phyloP scores from a whole-genome alignment of 2,113 vertebrate species.

The Bubo bubo region DNA sequence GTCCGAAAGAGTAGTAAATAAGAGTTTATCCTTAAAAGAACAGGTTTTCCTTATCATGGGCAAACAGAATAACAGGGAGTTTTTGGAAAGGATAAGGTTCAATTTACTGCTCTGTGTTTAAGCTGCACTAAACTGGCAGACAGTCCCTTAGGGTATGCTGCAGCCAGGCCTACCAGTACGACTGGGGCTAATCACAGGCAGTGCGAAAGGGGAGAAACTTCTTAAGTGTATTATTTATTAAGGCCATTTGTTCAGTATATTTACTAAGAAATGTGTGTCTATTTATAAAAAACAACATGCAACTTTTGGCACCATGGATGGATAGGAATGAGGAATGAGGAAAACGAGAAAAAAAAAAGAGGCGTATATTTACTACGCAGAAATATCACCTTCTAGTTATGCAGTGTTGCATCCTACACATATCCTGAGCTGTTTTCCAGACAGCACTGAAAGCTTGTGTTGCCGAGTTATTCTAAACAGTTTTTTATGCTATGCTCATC shows the following conservation, averaged over 20 bases:
- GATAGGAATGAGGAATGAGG: neutral
- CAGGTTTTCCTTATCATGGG: neutral
- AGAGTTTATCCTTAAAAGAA: neutral
- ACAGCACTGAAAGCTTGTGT: neutral
- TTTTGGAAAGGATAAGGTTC: slow-evolving; percentile 33
- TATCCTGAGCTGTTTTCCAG: neutral
- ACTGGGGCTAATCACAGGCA: neutral
- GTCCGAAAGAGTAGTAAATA: neutral
- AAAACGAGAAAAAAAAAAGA: neutral
- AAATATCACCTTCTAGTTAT: neutral
- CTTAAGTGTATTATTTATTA: neutral
- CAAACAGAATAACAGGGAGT: slow-evolving; percentile 20
- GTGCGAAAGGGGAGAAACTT: neutral
- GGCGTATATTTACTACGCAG: neutral
- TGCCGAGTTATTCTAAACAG: neutral
- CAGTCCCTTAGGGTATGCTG: neutral
- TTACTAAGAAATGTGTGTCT: neutral
- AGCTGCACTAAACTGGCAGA: neutral
- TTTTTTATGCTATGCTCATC: neutral
- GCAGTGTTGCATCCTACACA: neutral
- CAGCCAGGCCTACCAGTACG: neutral
- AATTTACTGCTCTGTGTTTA: neutral
- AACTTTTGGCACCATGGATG: neutral
- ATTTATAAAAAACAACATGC: neutral
- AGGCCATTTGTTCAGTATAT: neutral